phyloP scores from a whole-genome alignment of 2,797 vertebrate genomes.

The Clamator glandarius region DNA sequence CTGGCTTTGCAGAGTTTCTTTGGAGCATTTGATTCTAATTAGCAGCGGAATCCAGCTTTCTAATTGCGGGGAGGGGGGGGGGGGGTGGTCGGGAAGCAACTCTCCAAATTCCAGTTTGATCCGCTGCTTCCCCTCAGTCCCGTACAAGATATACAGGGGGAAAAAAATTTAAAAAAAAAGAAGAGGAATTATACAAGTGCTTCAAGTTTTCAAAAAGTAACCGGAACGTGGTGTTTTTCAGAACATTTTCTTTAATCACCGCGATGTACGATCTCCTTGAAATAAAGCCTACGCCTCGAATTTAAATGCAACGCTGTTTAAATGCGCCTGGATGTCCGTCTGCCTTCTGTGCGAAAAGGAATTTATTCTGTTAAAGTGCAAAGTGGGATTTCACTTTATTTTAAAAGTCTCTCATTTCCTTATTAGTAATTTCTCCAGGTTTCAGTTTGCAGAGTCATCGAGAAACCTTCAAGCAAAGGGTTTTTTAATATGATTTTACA shows the following conservation, averaged over 20 bases:
- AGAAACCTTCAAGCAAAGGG: neutral
- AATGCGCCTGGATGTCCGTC: fast-evolving
- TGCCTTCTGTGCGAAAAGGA: neutral
- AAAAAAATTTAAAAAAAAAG: neutral
- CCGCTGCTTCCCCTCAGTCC: neutral
- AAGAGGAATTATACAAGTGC: neutral
- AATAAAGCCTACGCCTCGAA: neutral
- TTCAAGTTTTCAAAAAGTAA: neutral
- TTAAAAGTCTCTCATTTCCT: neutral
- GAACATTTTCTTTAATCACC: neutral
- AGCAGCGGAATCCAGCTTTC: slow-evolving; percentile 15
- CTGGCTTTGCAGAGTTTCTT: neutral
- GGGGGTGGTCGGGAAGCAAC: too few species aligned
- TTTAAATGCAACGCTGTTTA: neutral
- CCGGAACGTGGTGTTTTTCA: fast-evolving
- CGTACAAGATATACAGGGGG: neutral
- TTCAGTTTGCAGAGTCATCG: neutral
- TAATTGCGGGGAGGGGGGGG: slow-evolving; percentile 32
- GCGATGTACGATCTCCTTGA: neutral
- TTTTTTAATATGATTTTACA: neutral
- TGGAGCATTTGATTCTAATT: slow-evolving; percentile 74
- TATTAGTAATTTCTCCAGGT: neutral
- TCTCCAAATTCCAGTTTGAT: slow-evolving; percentile 22
- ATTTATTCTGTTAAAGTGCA: neutral
- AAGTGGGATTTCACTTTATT: neutral